Evolutionary conservation across 1,140 invertebrate genomes (phyloP).

Genomic region (Drosophila simulans): DNA sequence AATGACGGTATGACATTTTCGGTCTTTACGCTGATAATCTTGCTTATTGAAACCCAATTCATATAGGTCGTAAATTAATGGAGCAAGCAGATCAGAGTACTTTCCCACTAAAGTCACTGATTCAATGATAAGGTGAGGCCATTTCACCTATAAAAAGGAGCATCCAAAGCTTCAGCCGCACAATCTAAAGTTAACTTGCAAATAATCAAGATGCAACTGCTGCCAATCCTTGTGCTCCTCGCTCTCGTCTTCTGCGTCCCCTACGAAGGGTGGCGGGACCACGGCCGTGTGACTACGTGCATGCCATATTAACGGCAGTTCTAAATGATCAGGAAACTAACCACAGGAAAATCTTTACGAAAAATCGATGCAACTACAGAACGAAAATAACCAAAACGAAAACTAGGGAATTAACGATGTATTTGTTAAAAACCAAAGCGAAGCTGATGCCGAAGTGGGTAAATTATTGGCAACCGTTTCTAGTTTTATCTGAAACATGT

Average conservation of each 20-base stretch:
- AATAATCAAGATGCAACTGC: slow-evolving; percentile 52
- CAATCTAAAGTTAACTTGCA: not conserved
- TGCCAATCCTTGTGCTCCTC: slow-evolving; percentile 29
- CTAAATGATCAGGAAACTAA: not conserved
- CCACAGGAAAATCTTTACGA: not conserved
- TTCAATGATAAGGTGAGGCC: not conserved
- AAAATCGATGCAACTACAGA: not conserved
- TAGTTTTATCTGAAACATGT: slow-evolving; percentile 25
- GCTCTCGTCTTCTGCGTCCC: slow-evolving; percentile 26
- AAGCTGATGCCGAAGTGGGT: slow-evolving; percentile 16
- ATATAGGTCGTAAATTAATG: slow-evolving; percentile 2
- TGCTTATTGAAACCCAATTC: not conserved
- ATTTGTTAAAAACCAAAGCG: slow-evolving; percentile 45
- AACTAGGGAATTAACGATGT: slow-evolving; percentile 19
- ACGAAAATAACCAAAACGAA: not conserved
- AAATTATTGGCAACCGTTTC: slow-evolving; percentile 19
- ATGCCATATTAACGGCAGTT: slow-evolving; percentile 11
- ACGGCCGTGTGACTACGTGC: too few relatives aligned
- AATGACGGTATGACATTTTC: not conserved
- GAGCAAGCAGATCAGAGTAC: slow-evolving; percentile 1
- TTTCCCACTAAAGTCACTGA: slow-evolving; percentile 29
- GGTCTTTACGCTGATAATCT: not conserved
- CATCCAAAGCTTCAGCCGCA: not conserved
- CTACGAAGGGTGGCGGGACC: too few relatives aligned
- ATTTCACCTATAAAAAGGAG: slow-evolving; percentile 29